Base-by-base conservation (phyloP, 2,113 vertebrate genomes). In the Melanocharis versteri region DNA sequence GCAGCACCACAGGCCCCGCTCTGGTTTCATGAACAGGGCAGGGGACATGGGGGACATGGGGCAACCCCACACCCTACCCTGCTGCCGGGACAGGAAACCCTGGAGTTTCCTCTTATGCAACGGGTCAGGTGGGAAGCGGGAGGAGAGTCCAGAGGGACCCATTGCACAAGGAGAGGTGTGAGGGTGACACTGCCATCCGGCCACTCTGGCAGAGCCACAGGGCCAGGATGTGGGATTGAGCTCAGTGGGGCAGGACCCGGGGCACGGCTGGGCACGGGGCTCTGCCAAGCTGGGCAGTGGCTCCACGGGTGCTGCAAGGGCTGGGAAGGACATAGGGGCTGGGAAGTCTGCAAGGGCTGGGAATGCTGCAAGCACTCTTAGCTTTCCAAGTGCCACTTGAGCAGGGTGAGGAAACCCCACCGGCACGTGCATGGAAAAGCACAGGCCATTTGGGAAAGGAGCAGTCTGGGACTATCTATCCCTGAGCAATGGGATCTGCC, bases 1-100 rank as follows among this genome's bases (percentile, higher is more conserved):
- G 60, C 50, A 44, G n/a, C 2, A 3, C 40, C 1, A 0, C 48
- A 0, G 1, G 65, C n/a, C 26, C 3, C 0, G 6, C 60, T 54
- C 40, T 0, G 0, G 44, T 17, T 68, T 62, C 1, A 2, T 10
- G 18, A 60, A 16, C 5, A 5, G 61, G 65, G 20, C 45, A 50
- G 58, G 42, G 47, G 13, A 35, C 12, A 9, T 0, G 0, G 19
- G 1, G 31, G 40, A n/a, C 7, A 1, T 1, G 12, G 64, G 47
- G 39, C 70, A 57, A 78, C 65, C 50, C 37, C 73, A 35, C 26
- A 39, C 15, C 28, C 18, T 10, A 44, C 30, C 42, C 79, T 3
- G 30, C 15, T 9, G 12, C 56, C 1, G 1, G 62, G 87, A 83
- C 61, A 94, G 73, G 93, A 89, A 95, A 65, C 51, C 10, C 39